A percentile compares a stretch with the other conserved stretches of the same genome.
These are phyloP conservation scores for Congeria kusceri DNA, from an alignment of 2,888 invertebrate species.

Conservation along the genomic window DNA sequence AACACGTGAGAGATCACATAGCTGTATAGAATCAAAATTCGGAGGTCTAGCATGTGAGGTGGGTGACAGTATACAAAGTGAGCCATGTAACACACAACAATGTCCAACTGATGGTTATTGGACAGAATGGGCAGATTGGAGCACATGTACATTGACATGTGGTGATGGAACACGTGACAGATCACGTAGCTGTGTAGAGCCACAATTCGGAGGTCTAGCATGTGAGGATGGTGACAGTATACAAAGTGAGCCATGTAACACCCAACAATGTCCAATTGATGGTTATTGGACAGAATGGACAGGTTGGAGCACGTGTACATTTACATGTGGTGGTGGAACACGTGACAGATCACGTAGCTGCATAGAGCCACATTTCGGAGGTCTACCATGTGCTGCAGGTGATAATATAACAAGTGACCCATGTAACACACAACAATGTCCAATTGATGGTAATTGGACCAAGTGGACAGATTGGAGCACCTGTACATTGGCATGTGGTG, in stretches of 20 bases:
- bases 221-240: slow-evolving; percentile 15
- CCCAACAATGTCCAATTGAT: slow-evolving; percentile 34
- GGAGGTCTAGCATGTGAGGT: slow-evolving; percentile 43
- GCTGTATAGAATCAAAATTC: slow-evolving; percentile 32
- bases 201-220: slow-evolving; percentile 33
- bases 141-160: slow-evolving; percentile 46
- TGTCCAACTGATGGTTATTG: slow-evolving; percentile 37
- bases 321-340: slow-evolving; percentile 36
- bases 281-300: slow-evolving; percentile 41
- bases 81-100: slow-evolving; percentile 30
- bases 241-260: slow-evolving; percentile 23
- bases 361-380: slow-evolving; percentile 39
- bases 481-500: slow-evolving; percentile 48
- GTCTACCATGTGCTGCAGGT: slow-evolving; percentile 24
- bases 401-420: slow-evolving; percentile 12
- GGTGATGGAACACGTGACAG: slow-evolving; percentile 34
- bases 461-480: slow-evolving; percentile 45
- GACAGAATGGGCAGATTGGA: not conserved
- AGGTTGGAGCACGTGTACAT: slow-evolving; percentile 35
- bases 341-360: slow-evolving; percentile 35
- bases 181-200: slow-evolving; percentile 37
- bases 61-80: slow-evolving; percentile 23
- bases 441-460: slow-evolving; percentile 53
- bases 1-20: slow-evolving; percentile 27
- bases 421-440: slow-evolving; percentile 37